Evolutionary conservation across 2,888 invertebrate species (phyloP), one percentile per base, ranked within the genome.

Genomic region (Synergus japonicus): DNA sequence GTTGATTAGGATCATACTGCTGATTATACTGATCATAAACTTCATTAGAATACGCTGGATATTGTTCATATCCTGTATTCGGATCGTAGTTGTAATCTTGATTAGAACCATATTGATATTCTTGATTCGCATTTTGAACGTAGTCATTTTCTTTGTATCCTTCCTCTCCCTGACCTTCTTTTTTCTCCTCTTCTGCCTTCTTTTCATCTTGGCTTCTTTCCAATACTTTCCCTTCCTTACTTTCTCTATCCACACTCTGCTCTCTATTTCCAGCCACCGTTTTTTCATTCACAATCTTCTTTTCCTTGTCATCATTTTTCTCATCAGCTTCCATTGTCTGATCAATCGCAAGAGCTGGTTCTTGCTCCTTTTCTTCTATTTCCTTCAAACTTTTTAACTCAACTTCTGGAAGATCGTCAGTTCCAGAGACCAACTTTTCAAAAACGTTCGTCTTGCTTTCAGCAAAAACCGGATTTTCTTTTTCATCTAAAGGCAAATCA

Each of bases 41-140:
- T 43, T 76, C 64, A 22, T 49, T 73, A 15, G 80, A 29, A 76
- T 77, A 65, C 29, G 60, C 78, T 18, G 76, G 69, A 79, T 83
- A 82, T 13, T 80, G 44, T n/a, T 77, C 18, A 67, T 81, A 78
- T 8, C 29, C 67, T 65, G 69, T 37, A 22, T 79, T 81, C 15
- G 73, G 58, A 49, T 76, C 76, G 13, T 79, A 73, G 49, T 66
- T 78, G 10, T 78, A 73, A 41, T 41, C 29, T 15, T 76, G 78
- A 76, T 78, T 63, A 76, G 13, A 78, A 5, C 54, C 44, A 18
- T 82, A 81, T n/a, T 79, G 66, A 76, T 82, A 83, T 10, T 86
- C 79, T 22, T 78, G 79, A 18, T 81, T 80, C 4, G 81, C 43
- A 37, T 84, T 76, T 49, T 83, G 73, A 0, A 66, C n/a, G 73